These are phyloP conservation scores for Gymnosoma rotundatum DNA, from an alignment of 2,888 invertebrate species.

Conservation along the genomic window DNA sequence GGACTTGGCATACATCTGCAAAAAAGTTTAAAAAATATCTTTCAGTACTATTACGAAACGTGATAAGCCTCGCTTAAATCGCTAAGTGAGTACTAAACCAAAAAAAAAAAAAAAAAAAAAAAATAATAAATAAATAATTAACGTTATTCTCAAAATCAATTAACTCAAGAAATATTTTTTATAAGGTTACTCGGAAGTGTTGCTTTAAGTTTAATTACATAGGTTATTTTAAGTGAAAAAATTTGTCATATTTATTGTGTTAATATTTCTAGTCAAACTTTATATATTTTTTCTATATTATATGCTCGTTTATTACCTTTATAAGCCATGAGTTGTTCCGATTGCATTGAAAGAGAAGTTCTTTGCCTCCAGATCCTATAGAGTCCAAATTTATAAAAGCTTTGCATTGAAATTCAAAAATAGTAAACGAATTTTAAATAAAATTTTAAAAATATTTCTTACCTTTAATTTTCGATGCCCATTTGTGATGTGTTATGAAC, in stretches of 20 bases:
- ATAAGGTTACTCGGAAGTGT: no score
- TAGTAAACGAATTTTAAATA: neutral
- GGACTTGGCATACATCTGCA: conserved; percentile 83
- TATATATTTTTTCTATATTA: neutral
- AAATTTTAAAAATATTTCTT: neutral
- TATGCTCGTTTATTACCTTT: conserved; percentile 79
- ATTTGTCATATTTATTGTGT: no score
- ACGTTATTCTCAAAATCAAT: no score
- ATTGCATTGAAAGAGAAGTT: conserved; percentile 93
- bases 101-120: no score
- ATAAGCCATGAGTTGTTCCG: conserved; percentile 88
- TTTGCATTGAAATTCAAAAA: conserved; percentile 17
- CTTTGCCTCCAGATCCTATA: conserved; percentile 93
- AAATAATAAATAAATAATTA: no score
- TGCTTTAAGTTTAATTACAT: no score
- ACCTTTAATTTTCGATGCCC: conserved; percentile 86
- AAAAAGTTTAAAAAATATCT: neutral
- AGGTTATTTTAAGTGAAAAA: no score
- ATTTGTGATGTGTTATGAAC: conserved; percentile 93
- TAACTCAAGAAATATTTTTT: no score
- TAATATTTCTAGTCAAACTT: no score
- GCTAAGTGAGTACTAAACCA: no score
- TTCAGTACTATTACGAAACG: no score
- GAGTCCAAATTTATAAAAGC: conserved; percentile 94
- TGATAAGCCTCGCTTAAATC: no score